phyloP scores from a whole-genome alignment of 2,888 invertebrate genomes.

The Drosophila heteroneura region DNA sequence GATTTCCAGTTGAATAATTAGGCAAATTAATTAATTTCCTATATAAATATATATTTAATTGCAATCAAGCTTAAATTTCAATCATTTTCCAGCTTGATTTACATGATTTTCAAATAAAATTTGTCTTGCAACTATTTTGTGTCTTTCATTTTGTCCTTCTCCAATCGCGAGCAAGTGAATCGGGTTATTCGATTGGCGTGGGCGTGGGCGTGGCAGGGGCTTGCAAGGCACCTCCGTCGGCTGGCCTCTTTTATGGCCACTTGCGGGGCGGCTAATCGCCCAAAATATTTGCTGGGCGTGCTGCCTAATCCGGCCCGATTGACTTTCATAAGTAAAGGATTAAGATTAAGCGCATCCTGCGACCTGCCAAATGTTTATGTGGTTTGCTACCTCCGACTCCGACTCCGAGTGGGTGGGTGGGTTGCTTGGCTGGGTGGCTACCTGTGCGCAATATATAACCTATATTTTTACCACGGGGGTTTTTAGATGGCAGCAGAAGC shows the following conservation, averaged over 20 bases:
- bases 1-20: not conserved
- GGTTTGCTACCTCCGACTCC: constrained; percentile 48
- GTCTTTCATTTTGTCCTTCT: not conserved
- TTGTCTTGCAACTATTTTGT: not conserved
- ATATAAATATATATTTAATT: not conserved
- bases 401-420: constrained; percentile 12
- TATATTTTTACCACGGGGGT: not conserved
- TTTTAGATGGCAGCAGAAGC: not conserved
- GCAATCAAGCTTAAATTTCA: not conserved
- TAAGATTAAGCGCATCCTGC: constrained; percentile 36
- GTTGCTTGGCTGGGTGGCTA: not conserved
- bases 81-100: not conserved
- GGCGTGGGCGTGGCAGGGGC: not conserved
- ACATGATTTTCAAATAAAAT: not conserved
- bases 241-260: constrained; percentile 31
- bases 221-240: not conserved
- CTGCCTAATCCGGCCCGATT: constrained; percentile 77
- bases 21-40: not conserved
- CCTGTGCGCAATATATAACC: not conserved
- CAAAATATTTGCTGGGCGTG: constrained; percentile 80
- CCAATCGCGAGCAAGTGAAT: not conserved
- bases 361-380: constrained; percentile 7
- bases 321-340: constrained; percentile 81
- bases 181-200: not conserved
- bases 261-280: constrained; percentile 74